Percentiles rank a stretch among this genome's conserved stretches.
Conservation (phyloP, 1,140 invertebrate genomes). For the Drosophila yakuba region DNA sequence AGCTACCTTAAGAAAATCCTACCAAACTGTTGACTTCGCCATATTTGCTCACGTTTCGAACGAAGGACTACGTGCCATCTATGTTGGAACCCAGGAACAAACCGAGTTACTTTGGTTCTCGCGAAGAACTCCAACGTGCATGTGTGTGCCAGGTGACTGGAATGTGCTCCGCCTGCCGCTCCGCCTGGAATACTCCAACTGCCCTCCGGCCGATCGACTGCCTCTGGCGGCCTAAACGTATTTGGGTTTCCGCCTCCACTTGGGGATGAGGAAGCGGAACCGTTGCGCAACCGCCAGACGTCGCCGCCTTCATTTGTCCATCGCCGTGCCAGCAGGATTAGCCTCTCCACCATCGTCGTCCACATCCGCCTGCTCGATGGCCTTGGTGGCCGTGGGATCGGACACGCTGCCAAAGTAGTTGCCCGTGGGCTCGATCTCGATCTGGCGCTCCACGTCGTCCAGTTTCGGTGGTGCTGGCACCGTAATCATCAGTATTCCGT, state of each 20-base stretch:
- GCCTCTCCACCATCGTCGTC: conserved; percentile 51
- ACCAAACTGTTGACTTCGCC: conserved; percentile 44
- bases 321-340: conserved; percentile 64
- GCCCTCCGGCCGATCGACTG: conserved; percentile 50
- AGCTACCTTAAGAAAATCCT: conserved; percentile 42
- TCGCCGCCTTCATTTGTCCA: conserved; percentile 74
- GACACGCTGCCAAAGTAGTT: conserved; percentile 77
- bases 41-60: conserved; percentile 71
- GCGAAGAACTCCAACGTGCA: conserved; percentile 29
- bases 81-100: conserved; percentile 55
- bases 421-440: conserved; percentile 77
- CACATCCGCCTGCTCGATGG: conserved; percentile 60
- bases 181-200: not conserved
- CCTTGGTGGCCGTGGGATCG: conserved; percentile 65
- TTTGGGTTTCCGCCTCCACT: conserved; percentile 39
- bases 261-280: conserved; percentile 25
- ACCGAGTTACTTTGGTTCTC: conserved; percentile 29
- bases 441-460: conserved; percentile 78
- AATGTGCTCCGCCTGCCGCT: not conserved
- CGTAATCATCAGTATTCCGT: conserved; percentile 79
- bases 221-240: conserved; percentile 70
- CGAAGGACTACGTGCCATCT: conserved; percentile 66
- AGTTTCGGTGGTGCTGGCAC: conserved; percentile 79
- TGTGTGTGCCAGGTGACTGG: conserved; percentile 18
- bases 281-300: conserved; percentile 71